Evolutionary conservation across 2,888 invertebrate genomes (phyloP).

Genomic region (Chymomyza amoena): DNA sequence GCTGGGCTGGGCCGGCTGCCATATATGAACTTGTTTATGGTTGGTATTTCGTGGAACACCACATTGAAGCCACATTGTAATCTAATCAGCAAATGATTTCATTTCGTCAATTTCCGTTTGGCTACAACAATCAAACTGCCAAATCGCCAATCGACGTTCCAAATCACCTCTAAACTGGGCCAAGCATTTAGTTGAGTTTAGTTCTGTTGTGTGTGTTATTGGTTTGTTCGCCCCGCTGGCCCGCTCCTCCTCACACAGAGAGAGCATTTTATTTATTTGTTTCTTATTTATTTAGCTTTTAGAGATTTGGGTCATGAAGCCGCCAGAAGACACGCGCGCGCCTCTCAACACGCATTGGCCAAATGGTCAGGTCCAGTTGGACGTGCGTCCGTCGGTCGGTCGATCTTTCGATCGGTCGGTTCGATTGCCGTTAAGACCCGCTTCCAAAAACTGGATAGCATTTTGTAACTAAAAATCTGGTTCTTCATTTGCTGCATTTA

Average conservation of each 20-base stretch:
- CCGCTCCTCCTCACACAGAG: too few relatives aligned
- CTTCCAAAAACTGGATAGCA: background rate
- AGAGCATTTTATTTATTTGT: slow-evolving; percentile 24
- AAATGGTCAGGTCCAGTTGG: slow-evolving; percentile 27
- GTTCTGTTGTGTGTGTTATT: slow-evolving; percentile 23
- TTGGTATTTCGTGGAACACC: too few relatives aligned
- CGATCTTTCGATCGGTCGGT: too few relatives aligned
- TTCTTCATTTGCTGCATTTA: slow-evolving; percentile 9
- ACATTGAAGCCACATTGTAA: slow-evolving; percentile 39
- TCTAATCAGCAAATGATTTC: slow-evolving; percentile 50
- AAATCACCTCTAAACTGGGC: slow-evolving; percentile 35
- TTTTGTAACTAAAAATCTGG: background rate
- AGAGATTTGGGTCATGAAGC: slow-evolving; percentile 48
- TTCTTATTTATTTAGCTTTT: slow-evolving; percentile 9
- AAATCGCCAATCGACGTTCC: slow-evolving; percentile 11
- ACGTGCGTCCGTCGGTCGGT: slow-evolving; percentile 25
- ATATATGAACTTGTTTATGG: background rate
- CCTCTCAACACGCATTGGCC: slow-evolving; percentile 41
- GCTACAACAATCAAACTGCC: slow-evolving; percentile 17
- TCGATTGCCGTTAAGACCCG: slow-evolving; percentile 17
- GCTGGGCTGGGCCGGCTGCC: too few relatives aligned
- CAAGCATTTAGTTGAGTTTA: slow-evolving; percentile 37
- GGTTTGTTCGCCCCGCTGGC: background rate
- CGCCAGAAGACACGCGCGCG: background rate
- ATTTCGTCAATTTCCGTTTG: slow-evolving; percentile 53